These are phyloP conservation scores for Sarcophaga subvicina DNA, from an alignment of 2,888 invertebrate species.

Conservation along the genomic window DNA sequence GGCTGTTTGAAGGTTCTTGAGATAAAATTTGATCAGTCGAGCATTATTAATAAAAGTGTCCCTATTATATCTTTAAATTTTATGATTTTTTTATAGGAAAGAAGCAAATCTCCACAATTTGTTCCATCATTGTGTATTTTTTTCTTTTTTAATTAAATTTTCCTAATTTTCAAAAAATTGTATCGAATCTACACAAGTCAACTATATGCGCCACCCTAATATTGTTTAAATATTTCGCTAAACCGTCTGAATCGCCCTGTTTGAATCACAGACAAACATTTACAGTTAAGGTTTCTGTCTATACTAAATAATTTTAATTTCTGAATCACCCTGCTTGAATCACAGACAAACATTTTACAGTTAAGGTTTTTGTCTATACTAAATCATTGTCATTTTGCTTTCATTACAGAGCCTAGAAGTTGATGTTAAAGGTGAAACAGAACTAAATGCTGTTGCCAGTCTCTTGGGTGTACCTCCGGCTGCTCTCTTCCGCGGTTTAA, in stretches of 20 bases:
- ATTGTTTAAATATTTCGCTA: too few species aligned
- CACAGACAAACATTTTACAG: not conserved
- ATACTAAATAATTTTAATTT: not conserved
- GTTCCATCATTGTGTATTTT: too few species aligned
- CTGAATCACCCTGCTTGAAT: not conserved
- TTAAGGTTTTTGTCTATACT: slow-evolving; percentile 14
- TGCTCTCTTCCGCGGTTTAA: slow-evolving; percentile 87
- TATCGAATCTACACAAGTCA: too few species aligned
- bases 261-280: not conserved
- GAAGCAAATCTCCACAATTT: too few species aligned
- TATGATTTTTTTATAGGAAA: too few species aligned
- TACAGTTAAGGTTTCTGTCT: slow-evolving; percentile 2
- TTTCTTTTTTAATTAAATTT: too few species aligned
- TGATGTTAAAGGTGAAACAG: slow-evolving; percentile 90
- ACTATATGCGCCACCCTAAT: too few species aligned
- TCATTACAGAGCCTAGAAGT: slow-evolving; percentile 85
- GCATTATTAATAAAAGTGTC: too few species aligned
- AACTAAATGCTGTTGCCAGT: slow-evolving; percentile 93
- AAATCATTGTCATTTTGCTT: not conserved
- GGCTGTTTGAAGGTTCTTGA: too few species aligned
- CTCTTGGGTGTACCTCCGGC: slow-evolving; percentile 86
- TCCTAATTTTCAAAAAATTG: too few species aligned
- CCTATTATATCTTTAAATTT: too few species aligned
- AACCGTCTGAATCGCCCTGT: not conserved
- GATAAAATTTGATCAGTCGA: too few species aligned